Percentiles rank a stretch among this genome's conserved stretches.
phyloP scores from a whole-genome alignment of 2,113 vertebrate genomes.

The Hippocampus abdominalis region DNA sequence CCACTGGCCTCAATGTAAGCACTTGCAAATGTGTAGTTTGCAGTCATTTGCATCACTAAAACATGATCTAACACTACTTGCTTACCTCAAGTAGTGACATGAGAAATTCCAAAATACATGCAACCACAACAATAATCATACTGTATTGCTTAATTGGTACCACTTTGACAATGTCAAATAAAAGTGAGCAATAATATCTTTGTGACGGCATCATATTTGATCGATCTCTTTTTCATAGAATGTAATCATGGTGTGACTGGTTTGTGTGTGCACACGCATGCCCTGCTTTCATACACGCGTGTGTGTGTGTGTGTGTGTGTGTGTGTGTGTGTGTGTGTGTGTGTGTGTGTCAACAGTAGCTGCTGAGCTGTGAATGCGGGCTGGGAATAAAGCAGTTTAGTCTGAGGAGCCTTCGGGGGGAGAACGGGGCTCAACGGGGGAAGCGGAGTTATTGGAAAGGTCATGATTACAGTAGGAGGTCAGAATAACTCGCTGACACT shows the following conservation, averaged over 20 bases:
- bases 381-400: conserved; percentile 67
- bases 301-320: background rate
- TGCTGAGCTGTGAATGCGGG: conserved; percentile 70
- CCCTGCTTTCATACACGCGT: background rate
- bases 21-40: too few species aligned
- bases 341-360: conserved; percentile 53
- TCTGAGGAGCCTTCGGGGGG: conserved; percentile 54
- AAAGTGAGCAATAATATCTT: background rate
- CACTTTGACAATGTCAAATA: background rate
- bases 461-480: conserved; percentile 78
- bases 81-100: background rate
- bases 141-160: background rate
- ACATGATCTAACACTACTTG: background rate
- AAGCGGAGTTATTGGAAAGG: conserved; percentile 76
- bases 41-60: too few species aligned
- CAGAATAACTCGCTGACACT: conserved; percentile 75
- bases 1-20: too few species aligned
- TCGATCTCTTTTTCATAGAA: background rate
- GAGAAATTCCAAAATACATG: background rate
- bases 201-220: background rate
- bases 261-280: background rate
- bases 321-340: conserved; percentile 6
- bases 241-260: background rate
- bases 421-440: conserved; percentile 65
- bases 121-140: background rate